A percentile compares a stretch with the other conserved stretches of the same genome.
These are phyloP conservation scores for Drosophila incognita DNA, from an alignment of 2,888 invertebrate genomes.

Conservation along the genomic window DNA sequence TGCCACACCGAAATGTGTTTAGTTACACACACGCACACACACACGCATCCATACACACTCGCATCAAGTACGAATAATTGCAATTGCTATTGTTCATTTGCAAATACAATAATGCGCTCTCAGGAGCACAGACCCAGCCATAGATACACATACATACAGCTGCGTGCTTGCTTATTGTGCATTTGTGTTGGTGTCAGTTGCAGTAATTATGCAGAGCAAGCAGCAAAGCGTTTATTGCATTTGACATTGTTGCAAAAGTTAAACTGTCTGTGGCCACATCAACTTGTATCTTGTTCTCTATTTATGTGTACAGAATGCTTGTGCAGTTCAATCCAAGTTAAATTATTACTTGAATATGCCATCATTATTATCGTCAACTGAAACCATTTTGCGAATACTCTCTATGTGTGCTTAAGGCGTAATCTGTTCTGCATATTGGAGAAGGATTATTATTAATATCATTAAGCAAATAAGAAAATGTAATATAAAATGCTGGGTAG, in stretches of 20 bases:
- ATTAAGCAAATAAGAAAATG: background rate
- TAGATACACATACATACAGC: constrained; percentile 5
- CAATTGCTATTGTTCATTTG: constrained; percentile 62
- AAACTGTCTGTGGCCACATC: constrained; percentile 71
- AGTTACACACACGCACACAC: constrained; percentile 9
- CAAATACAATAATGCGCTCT: constrained; percentile 68
- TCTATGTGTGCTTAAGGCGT: background rate
- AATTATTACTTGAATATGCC: constrained; percentile 11
- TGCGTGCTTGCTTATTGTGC: constrained; percentile 29
- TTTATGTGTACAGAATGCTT: constrained; percentile 5
- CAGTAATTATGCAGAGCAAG: constrained; percentile 54
- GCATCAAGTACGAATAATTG: constrained; percentile 52
- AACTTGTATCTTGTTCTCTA: constrained; percentile 51
- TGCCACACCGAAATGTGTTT: constrained; percentile 30
- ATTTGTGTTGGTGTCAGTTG: constrained; percentile 52
- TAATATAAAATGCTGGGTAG: background rate
- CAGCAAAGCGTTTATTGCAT: constrained; percentile 57
- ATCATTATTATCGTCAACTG: constrained; percentile 1
- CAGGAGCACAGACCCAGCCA: constrained; percentile 11
- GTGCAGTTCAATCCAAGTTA: constrained; percentile 10
- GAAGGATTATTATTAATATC: background rate
- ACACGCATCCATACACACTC: constrained; percentile 11
- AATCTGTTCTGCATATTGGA: background rate
- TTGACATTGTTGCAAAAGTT: constrained; percentile 78
- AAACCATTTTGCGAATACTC: background rate